Conservation (phyloP, 2,888 invertebrate species). For the Parthenolecanium corni region DNA sequence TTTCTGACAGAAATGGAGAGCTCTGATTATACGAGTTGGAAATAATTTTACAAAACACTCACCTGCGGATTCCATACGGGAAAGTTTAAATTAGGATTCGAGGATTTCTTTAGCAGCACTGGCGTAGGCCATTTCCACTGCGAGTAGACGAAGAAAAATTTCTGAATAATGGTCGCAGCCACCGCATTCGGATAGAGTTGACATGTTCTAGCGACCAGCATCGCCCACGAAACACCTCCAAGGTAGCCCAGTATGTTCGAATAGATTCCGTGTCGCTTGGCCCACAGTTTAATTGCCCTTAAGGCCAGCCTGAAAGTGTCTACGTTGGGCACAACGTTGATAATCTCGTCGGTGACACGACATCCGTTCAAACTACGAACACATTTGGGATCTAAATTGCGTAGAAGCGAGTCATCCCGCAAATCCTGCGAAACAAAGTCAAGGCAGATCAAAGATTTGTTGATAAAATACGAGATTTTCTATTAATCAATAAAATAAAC, state of each 20-base stretch:
- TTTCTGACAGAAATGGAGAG: too few relatives aligned
- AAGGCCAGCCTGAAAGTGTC: constrained; percentile 88
- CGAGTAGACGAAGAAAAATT: constrained; percentile 96
- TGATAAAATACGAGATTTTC: too few relatives aligned
- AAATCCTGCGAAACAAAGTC: constrained; percentile 52
- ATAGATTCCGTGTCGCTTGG: constrained; percentile 95
- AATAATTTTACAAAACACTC: too few relatives aligned
- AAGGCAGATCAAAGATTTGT: constrained; percentile 8
- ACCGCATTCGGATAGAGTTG: constrained; percentile 96
- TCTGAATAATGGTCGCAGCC: constrained; percentile 87
- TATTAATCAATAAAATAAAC: not conserved
- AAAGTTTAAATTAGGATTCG: constrained; percentile 65
- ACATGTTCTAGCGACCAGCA: constrained; percentile 95
- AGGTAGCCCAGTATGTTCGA: constrained; percentile 96
- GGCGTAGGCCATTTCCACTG: constrained; percentile 99
- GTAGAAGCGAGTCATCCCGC: constrained; percentile 77
- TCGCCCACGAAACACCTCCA: constrained; percentile 98
- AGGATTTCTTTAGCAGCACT: constrained; percentile 80
- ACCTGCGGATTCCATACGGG: constrained; percentile 96
- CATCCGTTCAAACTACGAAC: constrained; percentile 95
- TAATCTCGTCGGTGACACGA: constrained; percentile 95
- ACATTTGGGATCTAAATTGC: constrained; percentile 91
- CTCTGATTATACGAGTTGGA: too few relatives aligned
- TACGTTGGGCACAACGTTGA: constrained; percentile 87
- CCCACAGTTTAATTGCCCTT: constrained; percentile 94